Evolutionary conservation across 1,140 invertebrate species (phyloP).

Genomic region (Piezodorus guildinii): DNA sequence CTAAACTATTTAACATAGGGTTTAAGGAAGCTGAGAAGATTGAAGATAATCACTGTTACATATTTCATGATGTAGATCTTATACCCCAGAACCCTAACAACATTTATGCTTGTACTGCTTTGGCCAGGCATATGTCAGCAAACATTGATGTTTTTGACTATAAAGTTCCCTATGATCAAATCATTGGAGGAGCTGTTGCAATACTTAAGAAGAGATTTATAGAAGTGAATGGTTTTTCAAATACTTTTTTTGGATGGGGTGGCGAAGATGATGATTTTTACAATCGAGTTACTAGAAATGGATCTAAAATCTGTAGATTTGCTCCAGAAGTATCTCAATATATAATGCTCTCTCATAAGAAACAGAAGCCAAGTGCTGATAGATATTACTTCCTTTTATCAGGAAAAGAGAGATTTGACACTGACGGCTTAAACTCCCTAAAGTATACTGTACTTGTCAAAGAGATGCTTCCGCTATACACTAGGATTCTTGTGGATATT

Average conservation of each 20-base stretch:
- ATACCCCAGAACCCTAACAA: conserved; percentile 80
- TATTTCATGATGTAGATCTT: conserved; percentile 92
- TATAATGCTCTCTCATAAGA: conserved; percentile 62
- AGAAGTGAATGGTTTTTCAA: conserved; percentile 83
- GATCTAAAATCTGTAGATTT: conserved; percentile 53
- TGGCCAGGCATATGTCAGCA: conserved; percentile 84
- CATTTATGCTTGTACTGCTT: conserved; percentile 78
- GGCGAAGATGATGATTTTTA: conserved; percentile 77
- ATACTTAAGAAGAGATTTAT: conserved; percentile 58
- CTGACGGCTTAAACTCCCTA: conserved; percentile 58
- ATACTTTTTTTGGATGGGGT: conserved; percentile 77
- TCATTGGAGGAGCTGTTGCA: conserved; percentile 67
- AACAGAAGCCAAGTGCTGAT: conserved; percentile 37
- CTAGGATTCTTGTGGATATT: conserved; percentile 27
- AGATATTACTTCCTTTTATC: conserved; percentile 33
- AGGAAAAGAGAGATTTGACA: conserved; percentile 42
- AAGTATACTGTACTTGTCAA: conserved; percentile 35
- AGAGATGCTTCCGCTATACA: conserved; percentile 27
- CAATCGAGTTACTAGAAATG: conserved; percentile 40
- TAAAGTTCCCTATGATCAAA: conserved; percentile 57
- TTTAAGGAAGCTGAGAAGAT: conserved; percentile 59
- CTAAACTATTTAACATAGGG: conserved; percentile 86
- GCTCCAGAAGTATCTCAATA: conserved; percentile 58
- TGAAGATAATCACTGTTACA: conserved; percentile 68
- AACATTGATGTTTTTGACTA: conserved; percentile 81